phyloP scores from a whole-genome alignment of 37 sponge, comb jelly and placozoan genomes.

The Bolinopsis microptera region DNA sequence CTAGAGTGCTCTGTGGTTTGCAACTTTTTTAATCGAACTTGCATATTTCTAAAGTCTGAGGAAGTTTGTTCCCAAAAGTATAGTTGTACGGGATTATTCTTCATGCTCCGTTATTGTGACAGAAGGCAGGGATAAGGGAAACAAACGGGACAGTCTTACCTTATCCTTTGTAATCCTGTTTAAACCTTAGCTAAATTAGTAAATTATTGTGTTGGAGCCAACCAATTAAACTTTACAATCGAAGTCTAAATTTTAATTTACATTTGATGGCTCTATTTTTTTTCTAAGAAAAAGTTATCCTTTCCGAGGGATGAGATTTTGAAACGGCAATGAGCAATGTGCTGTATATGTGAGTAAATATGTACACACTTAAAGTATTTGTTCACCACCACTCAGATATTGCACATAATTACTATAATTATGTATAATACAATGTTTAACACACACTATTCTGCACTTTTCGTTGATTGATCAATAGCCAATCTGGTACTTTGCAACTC shows the following conservation, averaged over 20 bases:
- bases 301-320: background rate
- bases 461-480: background rate
- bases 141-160: too few species aligned
- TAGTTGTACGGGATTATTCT: too few species aligned
- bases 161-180: too few species aligned
- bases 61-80: too few species aligned
- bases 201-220: too few species aligned
- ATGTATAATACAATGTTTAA: too few species aligned
- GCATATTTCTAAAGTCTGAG: too few species aligned
- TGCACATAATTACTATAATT: too few species aligned
- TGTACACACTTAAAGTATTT: background rate
- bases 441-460: background rate
- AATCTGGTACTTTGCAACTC: background rate
- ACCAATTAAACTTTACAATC: too few species aligned
- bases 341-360: background rate
- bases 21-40: background rate
- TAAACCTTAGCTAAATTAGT: too few species aligned
- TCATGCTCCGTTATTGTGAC: too few species aligned
- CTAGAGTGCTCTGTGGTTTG: background rate
- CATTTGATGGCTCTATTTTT: background rate
- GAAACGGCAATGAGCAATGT: background rate
- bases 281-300: background rate
- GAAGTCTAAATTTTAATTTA: background rate
- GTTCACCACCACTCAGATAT: background rate
- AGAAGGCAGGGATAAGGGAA: too few species aligned